Percentiles rank a stretch among this genome's conserved stretches.
phyloP scores from a whole-genome alignment of 2,113 vertebrate genomes.

The Oplegnathus fasciatus region DNA sequence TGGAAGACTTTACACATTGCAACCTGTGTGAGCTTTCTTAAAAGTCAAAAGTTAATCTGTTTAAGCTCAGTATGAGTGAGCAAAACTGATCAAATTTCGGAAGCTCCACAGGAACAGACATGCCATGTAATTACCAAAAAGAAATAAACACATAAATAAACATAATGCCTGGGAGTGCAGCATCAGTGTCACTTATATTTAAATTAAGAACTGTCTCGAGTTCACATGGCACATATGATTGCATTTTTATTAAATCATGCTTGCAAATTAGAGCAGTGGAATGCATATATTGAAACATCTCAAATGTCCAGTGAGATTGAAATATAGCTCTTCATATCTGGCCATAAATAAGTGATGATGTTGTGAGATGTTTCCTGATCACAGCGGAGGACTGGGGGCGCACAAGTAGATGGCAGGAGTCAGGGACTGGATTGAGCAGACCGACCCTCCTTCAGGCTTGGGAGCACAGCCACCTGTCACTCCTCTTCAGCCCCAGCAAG shows the following conservation, averaged over 20 bases:
- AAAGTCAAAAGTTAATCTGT: conserved; percentile 18
- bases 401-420: conserved; percentile 44
- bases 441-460: conserved; percentile 78
- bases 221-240: conserved; percentile 38
- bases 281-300: conserved; percentile 61
- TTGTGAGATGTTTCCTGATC: conserved; percentile 76
- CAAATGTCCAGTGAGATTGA: conserved; percentile 67
- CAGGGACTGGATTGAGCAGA: conserved; percentile 69
- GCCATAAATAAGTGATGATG: conserved; percentile 80
- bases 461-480: conserved; percentile 84
- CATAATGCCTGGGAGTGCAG: conserved; percentile 48
- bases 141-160: conserved; percentile 64
- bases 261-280: conserved; percentile 44
- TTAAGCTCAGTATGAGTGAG: conserved; percentile 1
- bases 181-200: conserved; percentile 37
- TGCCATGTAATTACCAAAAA: conserved; percentile 44
- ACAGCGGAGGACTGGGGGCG: conserved; percentile 54
- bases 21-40: neutral
- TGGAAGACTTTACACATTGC: conserved; percentile 14
- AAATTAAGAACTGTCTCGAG: conserved; percentile 41
- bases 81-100: conserved; percentile 38
- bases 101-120: conserved; percentile 30
- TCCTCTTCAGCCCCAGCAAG: conserved; percentile 77
- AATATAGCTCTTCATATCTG: conserved; percentile 70
- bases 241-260: conserved; percentile 57